Percentiles rank a stretch among this genome's conserved stretches.
phyloP scores from a whole-genome alignment of 1,140 invertebrate species.

The Bombus difficillimus region DNA sequence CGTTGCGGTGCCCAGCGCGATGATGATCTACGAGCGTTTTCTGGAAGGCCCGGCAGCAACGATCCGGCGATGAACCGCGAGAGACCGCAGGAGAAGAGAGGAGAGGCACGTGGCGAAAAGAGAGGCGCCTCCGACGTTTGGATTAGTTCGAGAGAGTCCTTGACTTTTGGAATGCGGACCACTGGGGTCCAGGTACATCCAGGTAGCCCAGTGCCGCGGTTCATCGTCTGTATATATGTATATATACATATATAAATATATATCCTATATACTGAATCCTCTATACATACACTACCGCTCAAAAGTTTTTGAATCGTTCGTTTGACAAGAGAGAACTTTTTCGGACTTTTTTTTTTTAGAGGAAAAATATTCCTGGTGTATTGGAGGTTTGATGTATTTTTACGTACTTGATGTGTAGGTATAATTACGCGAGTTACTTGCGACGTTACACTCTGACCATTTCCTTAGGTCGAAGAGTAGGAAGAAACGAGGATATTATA shows the following conservation, averaged over 20 bases:
- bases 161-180: constrained; percentile 74
- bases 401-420: neutral
- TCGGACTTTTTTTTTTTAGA: fast-evolving
- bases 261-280: neutral
- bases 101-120: constrained; percentile 36
- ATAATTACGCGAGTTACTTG: too few species aligned
- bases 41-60: constrained; percentile 27
- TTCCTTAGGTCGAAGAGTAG: too few species aligned
- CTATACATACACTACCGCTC: neutral
- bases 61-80: constrained; percentile 14
- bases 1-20: neutral
- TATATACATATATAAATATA: constrained; percentile 1
- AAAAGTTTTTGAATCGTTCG: neutral
- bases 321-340: neutral
- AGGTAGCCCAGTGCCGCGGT: constrained; percentile 56
- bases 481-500: too few species aligned
- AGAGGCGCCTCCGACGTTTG: constrained; percentile 60
- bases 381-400: neutral
- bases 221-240: constrained; percentile 17
- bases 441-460: too few species aligned
- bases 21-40: constrained; percentile 54
- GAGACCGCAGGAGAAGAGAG: neutral
- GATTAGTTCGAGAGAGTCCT: constrained; percentile 68
- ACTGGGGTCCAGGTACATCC: constrained; percentile 61
- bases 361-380: neutral